These are phyloP conservation scores for Kuschelorhynchus macadamiae DNA, from an alignment of 2,888 invertebrate species.

Conservation along the genomic window DNA sequence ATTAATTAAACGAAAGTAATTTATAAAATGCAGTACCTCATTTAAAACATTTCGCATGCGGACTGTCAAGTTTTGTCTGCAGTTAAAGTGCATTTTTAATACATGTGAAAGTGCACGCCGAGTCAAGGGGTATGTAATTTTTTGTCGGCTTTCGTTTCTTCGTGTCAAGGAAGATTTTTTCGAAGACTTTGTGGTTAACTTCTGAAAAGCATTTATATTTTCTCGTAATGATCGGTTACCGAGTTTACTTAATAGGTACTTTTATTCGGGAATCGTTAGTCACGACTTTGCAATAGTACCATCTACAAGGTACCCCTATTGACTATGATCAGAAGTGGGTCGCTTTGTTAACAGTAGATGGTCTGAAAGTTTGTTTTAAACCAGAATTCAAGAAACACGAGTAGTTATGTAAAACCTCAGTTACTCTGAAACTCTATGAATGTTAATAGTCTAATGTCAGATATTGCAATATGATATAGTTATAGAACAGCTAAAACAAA, in stretches of 20 bases:
- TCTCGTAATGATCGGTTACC: constrained; percentile 27
- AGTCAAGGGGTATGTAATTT: constrained; percentile 18
- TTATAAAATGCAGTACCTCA: constrained; percentile 1
- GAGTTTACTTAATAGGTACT: constrained; percentile 30
- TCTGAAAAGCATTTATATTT: constrained; percentile 32
- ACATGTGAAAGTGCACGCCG: constrained; percentile 21
- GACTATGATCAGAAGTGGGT: too few species aligned
- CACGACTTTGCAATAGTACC: constrained; percentile 23
- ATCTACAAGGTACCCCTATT: constrained; percentile 2
- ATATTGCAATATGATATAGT: constrained; percentile 20
- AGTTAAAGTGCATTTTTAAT: constrained; percentile 16
- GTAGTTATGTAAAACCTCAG: too few species aligned
- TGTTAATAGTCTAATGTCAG: background rate
- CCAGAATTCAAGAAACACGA: too few species aligned
- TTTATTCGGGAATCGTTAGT: constrained; percentile 40
- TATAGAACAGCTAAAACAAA: constrained; percentile 5
- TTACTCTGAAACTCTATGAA: background rate
- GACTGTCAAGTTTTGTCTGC: background rate
- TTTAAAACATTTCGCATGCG: background rate
- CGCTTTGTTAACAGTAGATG: background rate
- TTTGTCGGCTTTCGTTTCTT: constrained; percentile 11
- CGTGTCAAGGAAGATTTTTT: constrained; percentile 8
- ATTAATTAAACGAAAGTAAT: constrained; percentile 7
- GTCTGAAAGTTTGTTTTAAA: too few species aligned
- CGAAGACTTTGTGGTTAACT: constrained; percentile 12